phyloP scores from a whole-genome alignment of 2,888 invertebrate species.

The Coenonympha arcania region DNA sequence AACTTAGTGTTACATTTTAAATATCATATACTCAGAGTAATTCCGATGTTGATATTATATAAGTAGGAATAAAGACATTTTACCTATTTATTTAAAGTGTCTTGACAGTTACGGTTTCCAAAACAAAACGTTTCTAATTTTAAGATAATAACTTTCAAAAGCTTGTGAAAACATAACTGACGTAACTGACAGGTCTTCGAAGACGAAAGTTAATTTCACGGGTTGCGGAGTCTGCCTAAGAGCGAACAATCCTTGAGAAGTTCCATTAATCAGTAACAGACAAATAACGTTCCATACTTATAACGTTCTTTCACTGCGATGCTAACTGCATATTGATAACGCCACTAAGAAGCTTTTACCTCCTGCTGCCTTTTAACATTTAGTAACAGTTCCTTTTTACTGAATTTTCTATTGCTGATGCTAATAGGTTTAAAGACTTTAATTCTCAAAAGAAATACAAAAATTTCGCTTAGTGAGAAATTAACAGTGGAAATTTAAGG shows the following conservation, averaged over 20 bases:
- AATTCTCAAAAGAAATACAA: too few relatives aligned
- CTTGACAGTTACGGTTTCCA: background rate
- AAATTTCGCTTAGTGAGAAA: too few relatives aligned
- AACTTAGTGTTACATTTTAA: too few relatives aligned
- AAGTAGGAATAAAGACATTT: too few relatives aligned
- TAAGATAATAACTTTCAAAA: slow-evolving; percentile 7
- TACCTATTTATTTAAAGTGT: too few relatives aligned
- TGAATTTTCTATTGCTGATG: too few relatives aligned
- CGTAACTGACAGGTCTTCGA: slow-evolving; percentile 53
- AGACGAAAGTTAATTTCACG: slow-evolving; percentile 72
- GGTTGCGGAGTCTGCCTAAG: slow-evolving; percentile 65
- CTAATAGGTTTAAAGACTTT: too few relatives aligned
- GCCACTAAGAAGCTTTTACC: background rate
- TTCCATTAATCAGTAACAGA: slow-evolving; percentile 7
- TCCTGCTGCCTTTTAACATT: background rate
- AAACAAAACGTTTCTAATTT: slow-evolving; percentile 9
- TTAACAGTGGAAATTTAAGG: too few relatives aligned
- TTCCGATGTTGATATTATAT: too few relatives aligned
- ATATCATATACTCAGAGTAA: too few relatives aligned
- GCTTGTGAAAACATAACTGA: slow-evolving; percentile 53
- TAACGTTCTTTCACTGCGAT: slow-evolving; percentile 3
- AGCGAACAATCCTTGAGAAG: slow-evolving; percentile 26
- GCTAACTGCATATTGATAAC: slow-evolving; percentile 6
- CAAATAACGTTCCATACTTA: slow-evolving; percentile 10
- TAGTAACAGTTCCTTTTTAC: too few relatives aligned